Percentiles rank a stretch among this genome's conserved stretches.
Conservation (phyloP, 2,113 vertebrate genomes). For the Otolemur garnettii region DNA sequence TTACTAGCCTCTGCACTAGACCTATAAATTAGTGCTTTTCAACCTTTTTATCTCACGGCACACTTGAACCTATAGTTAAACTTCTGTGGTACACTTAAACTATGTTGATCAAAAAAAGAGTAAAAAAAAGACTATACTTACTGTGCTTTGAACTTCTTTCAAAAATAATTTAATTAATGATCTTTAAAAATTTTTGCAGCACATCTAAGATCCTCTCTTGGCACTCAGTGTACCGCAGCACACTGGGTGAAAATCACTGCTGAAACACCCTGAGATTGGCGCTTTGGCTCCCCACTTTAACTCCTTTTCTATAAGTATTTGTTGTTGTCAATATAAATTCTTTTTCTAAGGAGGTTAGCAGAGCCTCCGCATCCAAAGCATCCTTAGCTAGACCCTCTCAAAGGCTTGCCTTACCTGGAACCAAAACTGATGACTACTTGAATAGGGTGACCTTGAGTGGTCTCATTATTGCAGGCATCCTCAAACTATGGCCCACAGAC, state of each 20-base stretch:
- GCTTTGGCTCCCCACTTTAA: not conserved
- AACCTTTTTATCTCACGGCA: no score
- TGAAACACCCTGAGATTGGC: slow-evolving; percentile 9
- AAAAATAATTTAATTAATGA: no score
- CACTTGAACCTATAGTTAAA: no score
- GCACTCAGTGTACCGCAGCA: no score
- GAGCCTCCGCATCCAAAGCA: not conserved
- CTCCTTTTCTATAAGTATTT: not conserved
- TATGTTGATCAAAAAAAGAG: no score
- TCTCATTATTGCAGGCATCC: not conserved
- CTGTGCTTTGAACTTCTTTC: no score
- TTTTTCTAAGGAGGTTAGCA: not conserved
- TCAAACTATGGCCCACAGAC: no score
- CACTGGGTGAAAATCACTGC: no score
- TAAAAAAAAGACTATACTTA: no score
- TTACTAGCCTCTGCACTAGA: slow-evolving; percentile 5
- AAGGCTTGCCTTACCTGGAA: not conserved
- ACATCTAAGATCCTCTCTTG: no score
- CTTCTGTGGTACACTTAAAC: no score
- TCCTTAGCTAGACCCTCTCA: not conserved
- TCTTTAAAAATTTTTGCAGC: no score
- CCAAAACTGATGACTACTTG: not conserved
- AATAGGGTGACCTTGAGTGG: not conserved
- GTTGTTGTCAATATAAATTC: not conserved
- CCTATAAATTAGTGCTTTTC: not conserved